Conservation (phyloP, 1,140 invertebrate genomes). For the Plodia interpunctella region DNA sequence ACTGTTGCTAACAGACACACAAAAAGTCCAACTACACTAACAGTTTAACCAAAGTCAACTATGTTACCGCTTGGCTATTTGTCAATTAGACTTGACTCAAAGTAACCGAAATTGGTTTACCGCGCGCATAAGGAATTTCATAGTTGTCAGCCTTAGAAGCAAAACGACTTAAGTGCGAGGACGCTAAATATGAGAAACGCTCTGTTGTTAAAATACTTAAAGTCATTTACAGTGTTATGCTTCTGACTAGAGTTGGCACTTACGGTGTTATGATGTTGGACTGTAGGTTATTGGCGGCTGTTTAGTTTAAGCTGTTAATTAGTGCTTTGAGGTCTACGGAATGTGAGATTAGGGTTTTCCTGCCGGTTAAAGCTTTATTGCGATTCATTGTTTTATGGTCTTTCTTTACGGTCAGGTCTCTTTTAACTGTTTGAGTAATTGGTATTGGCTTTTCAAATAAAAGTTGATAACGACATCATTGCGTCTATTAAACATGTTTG, state of each 20-base stretch:
- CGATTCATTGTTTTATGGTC: constrained; percentile 47
- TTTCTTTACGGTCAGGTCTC: constrained; percentile 10
- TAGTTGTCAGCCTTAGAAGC: constrained; percentile 21
- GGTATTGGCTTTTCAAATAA: neutral
- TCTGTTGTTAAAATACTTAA: neutral
- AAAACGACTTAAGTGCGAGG: neutral
- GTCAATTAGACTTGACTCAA: constrained; percentile 55
- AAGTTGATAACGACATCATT: neutral
- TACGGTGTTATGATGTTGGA: neutral
- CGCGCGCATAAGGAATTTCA: constrained; percentile 64
- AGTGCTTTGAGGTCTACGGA: constrained; percentile 41
- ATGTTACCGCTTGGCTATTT: constrained; percentile 44
- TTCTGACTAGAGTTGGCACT: neutral
- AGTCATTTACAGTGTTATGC: neutral
- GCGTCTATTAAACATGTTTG: too few relatives aligned
- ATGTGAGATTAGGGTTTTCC: constrained; percentile 42
- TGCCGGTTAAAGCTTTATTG: constrained; percentile 40
- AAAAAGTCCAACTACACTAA: constrained; percentile 9
- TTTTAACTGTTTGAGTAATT: neutral
- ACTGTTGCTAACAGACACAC: neutral
- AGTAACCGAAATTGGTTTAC: constrained; percentile 63
- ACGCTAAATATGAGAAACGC: neutral
- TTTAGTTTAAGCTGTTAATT: constrained; percentile 69
- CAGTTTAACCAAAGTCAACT: constrained; percentile 11
- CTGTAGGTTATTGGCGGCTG: constrained; percentile 42